A percentile compares a stretch with the other conserved stretches of the same genome.
Evolutionary conservation across 1,140 invertebrate species (phyloP).

Genomic region (Drosophila ercepeae): DNA sequence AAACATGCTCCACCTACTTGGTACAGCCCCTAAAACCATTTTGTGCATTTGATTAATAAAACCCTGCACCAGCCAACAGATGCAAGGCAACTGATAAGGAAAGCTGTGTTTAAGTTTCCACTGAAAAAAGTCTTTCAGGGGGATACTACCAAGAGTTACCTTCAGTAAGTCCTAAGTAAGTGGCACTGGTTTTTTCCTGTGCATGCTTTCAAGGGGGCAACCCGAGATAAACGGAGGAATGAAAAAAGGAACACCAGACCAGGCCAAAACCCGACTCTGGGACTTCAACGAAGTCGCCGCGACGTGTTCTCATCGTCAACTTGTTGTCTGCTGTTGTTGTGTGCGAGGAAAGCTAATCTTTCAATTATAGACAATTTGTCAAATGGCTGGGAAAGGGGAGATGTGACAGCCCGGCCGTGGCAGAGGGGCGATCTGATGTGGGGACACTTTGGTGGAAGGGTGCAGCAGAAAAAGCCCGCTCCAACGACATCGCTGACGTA

Average conservation of each 20-base stretch:
- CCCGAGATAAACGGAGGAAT: conserved; percentile 2
- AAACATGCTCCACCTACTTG: conserved; percentile 78
- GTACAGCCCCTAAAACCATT: conserved; percentile 78
- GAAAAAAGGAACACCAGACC: conserved; percentile 11
- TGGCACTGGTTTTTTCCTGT: background rate
- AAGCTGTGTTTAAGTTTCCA: conserved; percentile 21
- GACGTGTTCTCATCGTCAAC: conserved; percentile 74
- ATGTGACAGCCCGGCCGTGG: conserved; percentile 44
- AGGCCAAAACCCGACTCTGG: conserved; percentile 49
- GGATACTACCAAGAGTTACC: too few species aligned
- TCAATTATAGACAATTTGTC: conserved; percentile 84
- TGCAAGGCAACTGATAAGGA: conserved; percentile 71
- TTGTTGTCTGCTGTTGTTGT: conserved; percentile 47
- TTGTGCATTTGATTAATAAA: conserved; percentile 83
- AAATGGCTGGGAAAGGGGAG: conserved; percentile 67
- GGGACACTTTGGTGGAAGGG: conserved; percentile 34
- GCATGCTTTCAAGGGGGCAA: conserved; percentile 6
- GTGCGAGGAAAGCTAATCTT: conserved; percentile 83
- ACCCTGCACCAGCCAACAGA: conserved; percentile 71
- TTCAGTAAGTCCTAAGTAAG: too few species aligned
- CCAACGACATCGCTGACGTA: conserved; percentile 69
- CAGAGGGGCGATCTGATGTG: conserved; percentile 17
- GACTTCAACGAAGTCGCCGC: conserved; percentile 48
- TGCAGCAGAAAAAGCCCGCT: conserved; percentile 26
- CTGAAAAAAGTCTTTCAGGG: background rate